Evolutionary conservation across 2,797 vertebrate species (phyloP).

Genomic region (Rhabdomys pumilio): DNA sequence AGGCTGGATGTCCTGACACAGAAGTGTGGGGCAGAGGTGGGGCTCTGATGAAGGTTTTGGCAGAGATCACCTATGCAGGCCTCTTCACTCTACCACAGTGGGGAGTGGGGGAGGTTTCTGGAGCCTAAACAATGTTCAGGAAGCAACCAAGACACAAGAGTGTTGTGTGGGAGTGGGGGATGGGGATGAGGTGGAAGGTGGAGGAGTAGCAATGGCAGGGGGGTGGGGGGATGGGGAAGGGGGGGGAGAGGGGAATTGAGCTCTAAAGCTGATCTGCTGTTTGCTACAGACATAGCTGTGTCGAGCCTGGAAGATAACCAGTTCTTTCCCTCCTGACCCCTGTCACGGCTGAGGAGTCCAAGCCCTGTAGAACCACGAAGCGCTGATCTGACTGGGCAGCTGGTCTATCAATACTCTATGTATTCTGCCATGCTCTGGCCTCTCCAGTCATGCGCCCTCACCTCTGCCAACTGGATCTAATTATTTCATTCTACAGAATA

Average conservation of each 20-base stretch:
- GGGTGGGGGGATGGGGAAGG: accelerated
- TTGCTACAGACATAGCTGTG: not conserved
- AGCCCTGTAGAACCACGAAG: not conserved
- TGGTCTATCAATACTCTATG: accelerated
- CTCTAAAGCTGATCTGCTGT: not conserved
- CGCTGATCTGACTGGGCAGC: not conserved
- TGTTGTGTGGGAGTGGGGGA: not conserved
- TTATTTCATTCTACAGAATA: not conserved
- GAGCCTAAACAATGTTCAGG: not conserved
- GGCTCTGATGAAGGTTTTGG: not conserved
- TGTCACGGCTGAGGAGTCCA: not conserved
- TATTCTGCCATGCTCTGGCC: not conserved
- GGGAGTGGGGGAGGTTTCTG: not conserved
- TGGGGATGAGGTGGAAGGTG: no score
- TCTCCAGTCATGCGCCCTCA: not conserved
- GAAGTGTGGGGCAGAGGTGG: not conserved
- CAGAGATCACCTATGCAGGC: not conserved
- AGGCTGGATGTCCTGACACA: not conserved
- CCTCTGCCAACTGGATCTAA: not conserved
- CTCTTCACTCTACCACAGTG: not conserved
- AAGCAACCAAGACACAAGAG: not conserved
- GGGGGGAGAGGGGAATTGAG: not conserved
- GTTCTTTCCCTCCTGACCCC: accelerated
- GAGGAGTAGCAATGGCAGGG: not conserved
- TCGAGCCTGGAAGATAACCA: not conserved